Percentiles rank a stretch among this genome's conserved stretches.
Conservation (phyloP, 64 coral and sea anemone species). For the Montipora sp. region DNA sequence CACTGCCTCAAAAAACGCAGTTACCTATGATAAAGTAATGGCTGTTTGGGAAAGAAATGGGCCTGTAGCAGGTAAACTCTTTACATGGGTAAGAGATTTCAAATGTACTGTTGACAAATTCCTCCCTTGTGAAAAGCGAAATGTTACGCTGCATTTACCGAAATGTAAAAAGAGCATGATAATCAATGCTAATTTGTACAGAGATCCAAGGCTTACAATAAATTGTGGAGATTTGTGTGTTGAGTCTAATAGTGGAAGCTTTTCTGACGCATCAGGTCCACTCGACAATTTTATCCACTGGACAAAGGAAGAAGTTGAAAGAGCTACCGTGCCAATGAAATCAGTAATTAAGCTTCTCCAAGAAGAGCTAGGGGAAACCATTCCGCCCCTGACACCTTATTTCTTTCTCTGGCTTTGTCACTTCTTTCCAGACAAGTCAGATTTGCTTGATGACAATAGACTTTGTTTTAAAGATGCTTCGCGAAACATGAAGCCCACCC, state of each 20-base stretch:
- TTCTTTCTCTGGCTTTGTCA: conserved; percentile 49
- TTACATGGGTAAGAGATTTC: conserved; percentile 10
- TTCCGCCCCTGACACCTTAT: neutral
- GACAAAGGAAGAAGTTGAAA: neutral
- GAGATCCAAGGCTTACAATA: conserved; percentile 4
- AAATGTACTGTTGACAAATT: neutral
- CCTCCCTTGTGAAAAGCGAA: neutral
- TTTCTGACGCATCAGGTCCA: neutral
- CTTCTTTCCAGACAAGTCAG: neutral
- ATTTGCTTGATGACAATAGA: conserved; percentile 2
- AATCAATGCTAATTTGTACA: conserved; percentile 14
- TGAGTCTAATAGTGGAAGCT: neutral
- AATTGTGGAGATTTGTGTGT: conserved; percentile 52
- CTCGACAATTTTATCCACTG: conserved; percentile 11
- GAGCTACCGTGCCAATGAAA: conserved; percentile 6
- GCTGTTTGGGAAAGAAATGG: conserved; percentile 8
- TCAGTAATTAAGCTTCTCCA: neutral
- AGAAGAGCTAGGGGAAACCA: conserved; percentile 23
- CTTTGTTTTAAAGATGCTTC: conserved; percentile 29
- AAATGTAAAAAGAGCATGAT: conserved; percentile 22
- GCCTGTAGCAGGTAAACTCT: conserved; percentile 36
- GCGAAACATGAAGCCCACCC: neutral
- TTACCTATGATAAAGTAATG: conserved; percentile 28
- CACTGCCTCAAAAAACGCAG: neutral
- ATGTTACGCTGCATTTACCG: conserved; percentile 49